These are phyloP conservation scores for Periparus ater DNA, from an alignment of 2,797 vertebrate genomes.

Conservation along the genomic window DNA sequence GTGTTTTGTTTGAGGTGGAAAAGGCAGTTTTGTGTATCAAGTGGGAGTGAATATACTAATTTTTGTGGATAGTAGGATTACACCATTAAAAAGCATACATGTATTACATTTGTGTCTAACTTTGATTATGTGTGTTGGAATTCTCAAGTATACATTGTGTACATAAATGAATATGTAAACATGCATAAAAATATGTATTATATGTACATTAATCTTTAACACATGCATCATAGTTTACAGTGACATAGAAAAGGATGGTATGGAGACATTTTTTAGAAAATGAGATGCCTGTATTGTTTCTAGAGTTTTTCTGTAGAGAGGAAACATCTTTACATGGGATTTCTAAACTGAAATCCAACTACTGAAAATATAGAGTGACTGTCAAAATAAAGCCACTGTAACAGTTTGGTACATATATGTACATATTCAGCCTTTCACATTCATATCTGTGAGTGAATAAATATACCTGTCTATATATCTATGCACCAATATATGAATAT, in stretches of 20 bases:
- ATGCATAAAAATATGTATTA: neutral
- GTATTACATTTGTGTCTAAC: neutral
- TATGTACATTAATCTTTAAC: neutral
- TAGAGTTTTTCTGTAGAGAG: neutral
- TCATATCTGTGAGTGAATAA: neutral
- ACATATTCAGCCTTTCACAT: neutral
- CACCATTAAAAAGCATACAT: accelerated
- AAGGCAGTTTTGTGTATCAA: neutral
- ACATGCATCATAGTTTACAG: neutral
- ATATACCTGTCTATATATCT: neutral
- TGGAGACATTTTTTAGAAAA: neutral
- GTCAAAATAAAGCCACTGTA: neutral
- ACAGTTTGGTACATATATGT: neutral
- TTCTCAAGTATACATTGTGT: neutral
- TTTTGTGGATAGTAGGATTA: neutral
- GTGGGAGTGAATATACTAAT: neutral
- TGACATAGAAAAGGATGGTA: neutral
- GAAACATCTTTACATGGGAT: neutral
- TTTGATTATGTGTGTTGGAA: neutral
- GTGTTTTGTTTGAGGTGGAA: neutral
- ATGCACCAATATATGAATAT: neutral
- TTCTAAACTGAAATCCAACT: neutral
- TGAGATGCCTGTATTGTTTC: neutral
- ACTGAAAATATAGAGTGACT: neutral
- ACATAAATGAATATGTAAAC: neutral